Base-by-base conservation (phyloP, 2,113 vertebrate genomes). In the Mus pahari region DNA sequence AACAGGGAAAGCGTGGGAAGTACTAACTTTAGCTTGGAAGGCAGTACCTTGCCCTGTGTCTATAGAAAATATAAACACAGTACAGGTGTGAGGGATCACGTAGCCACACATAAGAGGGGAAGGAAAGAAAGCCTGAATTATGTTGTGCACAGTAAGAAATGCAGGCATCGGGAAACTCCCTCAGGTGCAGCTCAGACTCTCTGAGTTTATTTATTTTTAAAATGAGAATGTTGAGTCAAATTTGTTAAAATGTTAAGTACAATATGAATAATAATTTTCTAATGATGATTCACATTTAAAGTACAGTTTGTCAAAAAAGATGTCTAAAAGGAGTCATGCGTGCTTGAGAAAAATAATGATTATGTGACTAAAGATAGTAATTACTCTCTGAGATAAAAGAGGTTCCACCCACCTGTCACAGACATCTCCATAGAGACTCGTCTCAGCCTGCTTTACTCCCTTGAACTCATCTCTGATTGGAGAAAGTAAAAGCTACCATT, bases 331-430 rank as follows among this genome's bases (percentile, higher is more conserved):
- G 50, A 39, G 86, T 78, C 48, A 77, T 71, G 24, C 74, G 60
- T 71, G 19, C 74, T 95, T 94, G 86, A 97, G 86, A 70, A 90
- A 93, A 96, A 93, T 64, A 88, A 89, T 91, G 71, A 94, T 92
- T 90, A 83, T 77, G 31, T 75, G 74, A 79, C 74, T 87, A 64
- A 87, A 92, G 64, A 87, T 28, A 94, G 75, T 81, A 84, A 95
- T 92, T 92, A 81, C 22, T 70, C 77, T 83, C 74, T n/a, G 68
- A 95, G 75, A 42, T 42, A n/a, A 90, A 75, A 58, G 66, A 9
- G 20, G 42, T 16, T 26, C 14, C n/a, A 50, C 42, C 74, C 14
- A n/a, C 78, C 53, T 53, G 24, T 83, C 73, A 79, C 74, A 64
- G 75, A 20, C 60, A 4, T 96, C 42, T 78, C 91, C 81, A 50